Percentiles rank a stretch among this genome's conserved stretches.
These are phyloP conservation scores for Rhineura floridana DNA, from an alignment of 2,113 vertebrate species.

Conservation along the genomic window DNA sequence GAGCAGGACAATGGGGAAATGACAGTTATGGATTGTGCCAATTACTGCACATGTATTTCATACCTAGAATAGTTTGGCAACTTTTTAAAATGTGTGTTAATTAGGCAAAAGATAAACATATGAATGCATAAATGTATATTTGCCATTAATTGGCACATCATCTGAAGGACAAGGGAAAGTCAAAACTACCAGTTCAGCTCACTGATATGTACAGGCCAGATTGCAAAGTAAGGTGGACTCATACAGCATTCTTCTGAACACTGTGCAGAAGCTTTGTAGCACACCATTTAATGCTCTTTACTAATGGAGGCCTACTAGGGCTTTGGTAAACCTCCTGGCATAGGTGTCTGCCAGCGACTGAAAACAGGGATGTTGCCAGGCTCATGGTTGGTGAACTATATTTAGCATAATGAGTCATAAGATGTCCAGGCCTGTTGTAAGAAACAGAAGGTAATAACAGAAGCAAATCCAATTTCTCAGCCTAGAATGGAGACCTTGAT, in stretches of 20 bases:
- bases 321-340: not conserved
- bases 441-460: not conserved
- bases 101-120: not conserved
- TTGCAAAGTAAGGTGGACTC: not conserved
- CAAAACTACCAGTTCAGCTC: not conserved
- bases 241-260: not conserved
- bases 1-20: not conserved
- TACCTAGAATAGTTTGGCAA: not conserved
- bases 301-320: too few species aligned
- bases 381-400: not conserved
- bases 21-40: not conserved
- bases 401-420: too few species aligned
- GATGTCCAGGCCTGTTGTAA: not conserved
- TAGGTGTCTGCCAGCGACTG: too few species aligned
- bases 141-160: too few species aligned
- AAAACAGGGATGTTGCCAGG: not conserved
- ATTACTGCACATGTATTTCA: too few species aligned
- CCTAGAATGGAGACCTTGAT: conserved; percentile 18
- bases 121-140: not conserved
- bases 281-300: not conserved
- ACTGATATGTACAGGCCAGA: not conserved
- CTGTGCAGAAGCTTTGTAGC: not conserved
- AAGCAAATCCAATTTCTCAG: conserved; percentile 53
- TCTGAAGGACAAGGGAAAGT: not conserved
- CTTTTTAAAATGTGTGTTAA: not conserved